Percentiles rank a stretch among this genome's conserved stretches.
These are phyloP conservation scores for Candoia aspera DNA, from an alignment of 2,113 vertebrate genomes.

Conservation along the genomic window DNA sequence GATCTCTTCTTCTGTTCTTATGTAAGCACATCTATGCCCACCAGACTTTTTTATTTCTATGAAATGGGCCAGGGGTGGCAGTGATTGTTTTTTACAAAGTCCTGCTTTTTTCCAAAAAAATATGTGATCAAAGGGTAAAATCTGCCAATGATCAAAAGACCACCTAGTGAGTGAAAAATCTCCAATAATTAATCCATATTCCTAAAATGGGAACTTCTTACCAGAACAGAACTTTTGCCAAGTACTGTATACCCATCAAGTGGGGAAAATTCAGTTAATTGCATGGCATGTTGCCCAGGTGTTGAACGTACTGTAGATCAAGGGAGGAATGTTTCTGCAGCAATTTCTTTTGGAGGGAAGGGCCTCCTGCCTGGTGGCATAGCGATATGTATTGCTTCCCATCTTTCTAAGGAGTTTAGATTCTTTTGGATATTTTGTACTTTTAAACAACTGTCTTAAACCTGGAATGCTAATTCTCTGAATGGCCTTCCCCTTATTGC, in stretches of 20 bases:
- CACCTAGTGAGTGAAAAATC: neutral
- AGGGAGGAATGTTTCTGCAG: neutral
- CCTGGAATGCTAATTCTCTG: neutral
- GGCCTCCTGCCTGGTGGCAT: too few relatives aligned
- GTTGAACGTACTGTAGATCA: slow-evolving; percentile 17
- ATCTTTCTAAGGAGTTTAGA: neutral
- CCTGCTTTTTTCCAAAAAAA: neutral
- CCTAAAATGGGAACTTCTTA: neutral
- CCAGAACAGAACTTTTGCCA: neutral
- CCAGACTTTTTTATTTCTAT: neutral
- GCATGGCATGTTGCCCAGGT: neutral
- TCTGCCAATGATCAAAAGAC: neutral
- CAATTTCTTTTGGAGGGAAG: too few relatives aligned
- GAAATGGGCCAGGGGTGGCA: too few relatives aligned
- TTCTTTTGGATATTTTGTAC: neutral
- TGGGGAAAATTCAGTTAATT: slow-evolving; percentile 3
- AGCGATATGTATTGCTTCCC: neutral
- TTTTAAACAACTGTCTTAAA: neutral
- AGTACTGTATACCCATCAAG: neutral
- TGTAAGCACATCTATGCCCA: neutral
- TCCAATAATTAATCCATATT: neutral
- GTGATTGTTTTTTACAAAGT: neutral
- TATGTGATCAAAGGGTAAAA: neutral
- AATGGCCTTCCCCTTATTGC: neutral
- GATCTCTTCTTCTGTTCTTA: too few relatives aligned